Conservation (phyloP, 1,140 invertebrate genomes). For the Drosophila lacteicornis region DNA sequence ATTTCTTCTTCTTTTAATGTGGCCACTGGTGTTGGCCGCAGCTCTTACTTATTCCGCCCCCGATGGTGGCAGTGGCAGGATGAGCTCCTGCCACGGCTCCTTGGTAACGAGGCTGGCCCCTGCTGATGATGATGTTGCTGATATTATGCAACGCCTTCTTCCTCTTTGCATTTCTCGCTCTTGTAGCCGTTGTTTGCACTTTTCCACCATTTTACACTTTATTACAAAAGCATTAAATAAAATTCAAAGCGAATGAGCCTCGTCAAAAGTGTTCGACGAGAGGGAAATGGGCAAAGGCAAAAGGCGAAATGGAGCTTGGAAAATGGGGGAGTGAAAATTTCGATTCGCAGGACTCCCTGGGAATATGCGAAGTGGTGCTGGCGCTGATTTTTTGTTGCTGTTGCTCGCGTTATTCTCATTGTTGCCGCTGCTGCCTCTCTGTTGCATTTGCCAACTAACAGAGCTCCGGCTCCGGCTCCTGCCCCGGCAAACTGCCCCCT, state of each 20-base stretch:
- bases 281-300: background rate
- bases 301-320: background rate
- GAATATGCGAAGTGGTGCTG: slow-evolving; percentile 52
- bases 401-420: slow-evolving; percentile 34
- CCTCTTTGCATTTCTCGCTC: slow-evolving; percentile 44
- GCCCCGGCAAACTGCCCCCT: background rate
- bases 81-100: slow-evolving; percentile 8
- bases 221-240: slow-evolving; percentile 84
- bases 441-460: slow-evolving; percentile 59
- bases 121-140: slow-evolving; percentile 65
- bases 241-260: slow-evolving; percentile 81
- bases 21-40: slow-evolving; percentile 66
- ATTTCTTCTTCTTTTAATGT: slow-evolving; percentile 83
- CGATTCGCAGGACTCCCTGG: slow-evolving; percentile 64
- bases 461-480: slow-evolving; percentile 15
- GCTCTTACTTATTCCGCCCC: slow-evolving; percentile 60
- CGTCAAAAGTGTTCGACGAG: slow-evolving; percentile 55
- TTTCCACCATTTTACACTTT: slow-evolving; percentile 83
- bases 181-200: slow-evolving; percentile 73
- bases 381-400: slow-evolving; percentile 26
- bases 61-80: slow-evolving; percentile 3
- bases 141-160: slow-evolving; percentile 69
- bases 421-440: slow-evolving; percentile 28
- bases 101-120: slow-evolving; percentile 34
- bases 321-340: slow-evolving; percentile 29